Conservation (phyloP, 2,888 invertebrate species). For the Sipha maydis region DNA sequence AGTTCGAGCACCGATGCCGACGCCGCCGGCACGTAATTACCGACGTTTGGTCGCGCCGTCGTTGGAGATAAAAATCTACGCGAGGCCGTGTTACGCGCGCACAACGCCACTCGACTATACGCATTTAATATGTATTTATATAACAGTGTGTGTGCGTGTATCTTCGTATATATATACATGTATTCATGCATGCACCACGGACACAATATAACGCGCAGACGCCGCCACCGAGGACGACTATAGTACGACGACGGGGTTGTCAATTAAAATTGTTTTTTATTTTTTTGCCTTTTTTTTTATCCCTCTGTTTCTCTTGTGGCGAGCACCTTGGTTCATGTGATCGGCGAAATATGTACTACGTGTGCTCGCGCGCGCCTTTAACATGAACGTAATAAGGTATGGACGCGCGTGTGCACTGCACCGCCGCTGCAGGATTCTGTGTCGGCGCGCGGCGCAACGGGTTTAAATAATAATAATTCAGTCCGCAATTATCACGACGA, state of each 20-base stretch:
- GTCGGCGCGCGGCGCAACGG: neutral
- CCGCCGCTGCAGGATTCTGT: neutral
- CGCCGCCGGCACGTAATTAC: conserved; percentile 57
- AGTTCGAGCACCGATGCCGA: conserved; percentile 26
- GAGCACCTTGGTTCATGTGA: conserved; percentile 27
- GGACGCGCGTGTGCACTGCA: neutral
- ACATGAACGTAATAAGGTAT: conserved; percentile 6
- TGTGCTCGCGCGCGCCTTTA: neutral
- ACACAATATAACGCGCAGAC: conserved; percentile 26
- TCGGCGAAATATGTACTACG: conserved; percentile 18
- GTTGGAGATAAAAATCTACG: conserved; percentile 45
- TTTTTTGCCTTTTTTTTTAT: neutral
- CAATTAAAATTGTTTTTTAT: conserved; percentile 48
- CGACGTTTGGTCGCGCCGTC: conserved; percentile 45
- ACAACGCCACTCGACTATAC: neutral
- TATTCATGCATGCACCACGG: neutral
- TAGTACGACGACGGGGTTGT: conserved; percentile 41
- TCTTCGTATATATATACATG: neutral
- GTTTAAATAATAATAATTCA: conserved; percentile 28
- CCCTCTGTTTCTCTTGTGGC: neutral
- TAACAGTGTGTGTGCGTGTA: neutral
- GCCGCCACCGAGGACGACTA: conserved; percentile 27
- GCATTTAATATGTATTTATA: neutral
- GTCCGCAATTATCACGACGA: conserved; percentile 9
- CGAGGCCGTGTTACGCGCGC: conserved; percentile 53